phyloP scores from a whole-genome alignment of 1,140 invertebrate species.

The Anagrus nilaparvatae region DNA sequence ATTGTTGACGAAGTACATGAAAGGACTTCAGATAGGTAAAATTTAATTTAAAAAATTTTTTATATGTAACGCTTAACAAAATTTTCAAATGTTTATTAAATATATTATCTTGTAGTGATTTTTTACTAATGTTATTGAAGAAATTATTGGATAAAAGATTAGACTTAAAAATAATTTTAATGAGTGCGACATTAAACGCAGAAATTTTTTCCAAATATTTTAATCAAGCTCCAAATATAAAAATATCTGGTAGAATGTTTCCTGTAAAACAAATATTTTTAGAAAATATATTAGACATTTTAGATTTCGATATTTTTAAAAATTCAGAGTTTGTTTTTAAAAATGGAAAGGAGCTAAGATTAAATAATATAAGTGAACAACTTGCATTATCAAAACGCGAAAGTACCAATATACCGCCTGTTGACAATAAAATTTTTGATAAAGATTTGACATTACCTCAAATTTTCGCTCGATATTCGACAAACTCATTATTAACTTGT shows the following conservation, averaged over 20 bases:
- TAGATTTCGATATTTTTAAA: slow-evolving; percentile 48
- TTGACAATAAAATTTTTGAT: slow-evolving; percentile 9
- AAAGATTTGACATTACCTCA: slow-evolving; percentile 36
- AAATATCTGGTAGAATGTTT: slow-evolving; percentile 45
- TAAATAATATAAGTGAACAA: slow-evolving; percentile 50
- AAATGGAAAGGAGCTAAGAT: slow-evolving; percentile 24
- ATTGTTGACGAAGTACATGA: slow-evolving; percentile 74
- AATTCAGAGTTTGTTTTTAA: slow-evolving; percentile 42
- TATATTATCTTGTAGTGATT: too few relatives aligned
- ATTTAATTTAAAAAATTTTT: too few relatives aligned
- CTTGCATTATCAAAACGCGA: slow-evolving; percentile 35
- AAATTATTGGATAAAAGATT: slow-evolving; percentile 39
- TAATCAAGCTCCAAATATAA: slow-evolving; percentile 36
- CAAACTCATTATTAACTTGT: slow-evolving; percentile 51
- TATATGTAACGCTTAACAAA: too few relatives aligned
- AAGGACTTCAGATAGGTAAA: slow-evolving; percentile 54
- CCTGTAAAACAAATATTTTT: slow-evolving; percentile 50
- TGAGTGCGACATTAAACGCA: slow-evolving; percentile 79
- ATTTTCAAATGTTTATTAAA: too few relatives aligned
- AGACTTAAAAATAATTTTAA: slow-evolving; percentile 57
- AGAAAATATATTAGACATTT: slow-evolving; percentile 30
- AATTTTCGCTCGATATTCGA: slow-evolving; percentile 47
- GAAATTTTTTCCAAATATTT: slow-evolving; percentile 69
- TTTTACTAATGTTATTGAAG: slow-evolving; percentile 48
- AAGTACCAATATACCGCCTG: too few relatives aligned